Evolutionary conservation across 2,797 vertebrate genomes (phyloP).

Genomic region (Rhinogobio ventralis): DNA sequence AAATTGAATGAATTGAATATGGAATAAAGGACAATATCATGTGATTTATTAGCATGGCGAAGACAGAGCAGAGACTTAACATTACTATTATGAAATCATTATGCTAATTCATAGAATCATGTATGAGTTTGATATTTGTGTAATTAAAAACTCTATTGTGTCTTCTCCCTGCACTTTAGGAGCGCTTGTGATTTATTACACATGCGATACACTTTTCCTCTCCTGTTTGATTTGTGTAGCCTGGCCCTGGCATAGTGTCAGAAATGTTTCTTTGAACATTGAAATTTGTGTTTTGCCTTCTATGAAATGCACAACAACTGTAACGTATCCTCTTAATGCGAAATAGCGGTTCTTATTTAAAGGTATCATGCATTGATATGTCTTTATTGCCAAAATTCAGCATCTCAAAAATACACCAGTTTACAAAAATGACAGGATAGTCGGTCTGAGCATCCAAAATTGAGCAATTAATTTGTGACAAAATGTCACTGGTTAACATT

Average conservation of each 20-base stretch:
- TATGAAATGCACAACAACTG: not conserved
- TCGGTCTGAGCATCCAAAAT: not conserved
- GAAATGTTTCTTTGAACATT: no score
- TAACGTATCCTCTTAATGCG: not conserved
- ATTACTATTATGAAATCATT: conserved; percentile 69
- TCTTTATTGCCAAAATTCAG: not conserved
- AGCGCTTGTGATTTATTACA: conserved; percentile 74
- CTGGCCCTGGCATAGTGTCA: not conserved
- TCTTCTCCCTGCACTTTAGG: conserved; percentile 66
- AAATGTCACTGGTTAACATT: not conserved
- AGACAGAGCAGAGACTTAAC: conserved; percentile 46
- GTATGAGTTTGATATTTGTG: conserved; percentile 77
- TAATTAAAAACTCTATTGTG: conserved; percentile 81
- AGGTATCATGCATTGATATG: not conserved
- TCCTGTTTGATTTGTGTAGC: conserved; percentile 45
- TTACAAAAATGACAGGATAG: not conserved
- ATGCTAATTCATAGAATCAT: conserved; percentile 73
- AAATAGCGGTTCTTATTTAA: not conserved
- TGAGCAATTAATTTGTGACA: not conserved
- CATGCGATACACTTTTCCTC: conserved; percentile 42
- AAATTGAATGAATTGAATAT: conserved; percentile 31
- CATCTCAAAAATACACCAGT: not conserved
- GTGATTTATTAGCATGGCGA: conserved; percentile 60
- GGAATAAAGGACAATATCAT: conserved; percentile 44
- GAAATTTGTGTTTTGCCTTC: not conserved